These are phyloP conservation scores for Mus musculus DNA, from an alignment of 2,113 vertebrate species.

Conservation along the genomic window GRCm39 chr8:88251001-88251500, in stretches of 20 bases:
- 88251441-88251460: background rate
- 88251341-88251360: accelerated
- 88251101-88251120: background rate
- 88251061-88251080: background rate
- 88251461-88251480: background rate
- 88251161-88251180: background rate
- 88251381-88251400: background rate
- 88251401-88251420: accelerated
- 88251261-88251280: background rate
- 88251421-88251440: background rate
- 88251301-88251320: background rate
- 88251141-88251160: background rate
- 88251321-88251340: too few relatives aligned
- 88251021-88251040: background rate
- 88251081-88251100: background rate
- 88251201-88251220: background rate
- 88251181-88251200: background rate
- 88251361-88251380: accelerated
- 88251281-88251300: background rate
- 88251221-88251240: background rate
- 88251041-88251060: background rate
- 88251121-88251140: accelerated
- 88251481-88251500: background rate
- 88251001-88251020: background rate
- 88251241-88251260: background rate